Evolutionary conservation across 2,797 vertebrate genomes (phyloP).

Genomic region (Chloroceryle inda): DNA sequence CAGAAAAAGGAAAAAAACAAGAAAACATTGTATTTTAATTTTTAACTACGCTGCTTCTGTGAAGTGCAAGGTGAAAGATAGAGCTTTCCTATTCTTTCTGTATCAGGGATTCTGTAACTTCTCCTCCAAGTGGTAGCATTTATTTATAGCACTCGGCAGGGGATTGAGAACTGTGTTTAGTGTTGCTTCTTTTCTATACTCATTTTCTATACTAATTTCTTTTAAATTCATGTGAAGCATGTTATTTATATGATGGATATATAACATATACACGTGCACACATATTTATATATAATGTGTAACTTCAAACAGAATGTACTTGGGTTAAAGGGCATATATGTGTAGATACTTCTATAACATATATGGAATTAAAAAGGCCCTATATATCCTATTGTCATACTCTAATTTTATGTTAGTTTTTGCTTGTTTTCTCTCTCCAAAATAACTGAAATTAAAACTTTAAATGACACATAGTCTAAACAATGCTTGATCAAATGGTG

Average conservation of each 20-base stretch:
- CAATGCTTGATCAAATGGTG: background rate
- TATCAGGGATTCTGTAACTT: background rate
- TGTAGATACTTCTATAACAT: background rate
- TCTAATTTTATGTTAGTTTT: background rate
- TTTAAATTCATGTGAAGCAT: background rate
- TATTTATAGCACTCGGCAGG: background rate
- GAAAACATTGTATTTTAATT: background rate
- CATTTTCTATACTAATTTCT: background rate
- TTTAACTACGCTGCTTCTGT: background rate
- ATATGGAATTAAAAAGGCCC: background rate
- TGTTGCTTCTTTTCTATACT: background rate
- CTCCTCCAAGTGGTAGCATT: background rate
- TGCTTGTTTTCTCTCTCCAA: background rate
- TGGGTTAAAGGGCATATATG: background rate
- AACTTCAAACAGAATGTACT: background rate
- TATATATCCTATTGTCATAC: background rate
- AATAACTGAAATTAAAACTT: background rate
- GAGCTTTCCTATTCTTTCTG: background rate
- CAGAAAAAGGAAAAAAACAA: background rate
- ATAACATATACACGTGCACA: background rate
- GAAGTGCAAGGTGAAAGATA: background rate
- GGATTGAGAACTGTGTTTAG: background rate
- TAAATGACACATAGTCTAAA: background rate
- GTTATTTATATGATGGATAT: background rate
- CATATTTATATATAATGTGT: background rate